Conservation (phyloP, 2,888 invertebrate species). For the Zhuqinia jingwanae region DNA sequence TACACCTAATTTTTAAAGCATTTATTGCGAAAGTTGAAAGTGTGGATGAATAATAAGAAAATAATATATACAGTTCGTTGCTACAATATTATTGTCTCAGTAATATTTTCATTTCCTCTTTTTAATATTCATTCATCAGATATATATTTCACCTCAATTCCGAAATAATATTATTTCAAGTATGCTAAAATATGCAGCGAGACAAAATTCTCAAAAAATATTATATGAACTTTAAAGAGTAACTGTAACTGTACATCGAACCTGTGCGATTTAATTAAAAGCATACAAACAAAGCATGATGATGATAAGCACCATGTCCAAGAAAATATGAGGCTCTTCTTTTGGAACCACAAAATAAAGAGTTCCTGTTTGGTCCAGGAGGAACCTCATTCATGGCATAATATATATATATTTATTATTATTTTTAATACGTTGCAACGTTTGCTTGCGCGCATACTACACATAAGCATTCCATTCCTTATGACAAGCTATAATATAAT, state of each 20-base stretch:
- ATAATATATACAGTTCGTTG: too few relatives aligned
- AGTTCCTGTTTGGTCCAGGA: too few relatives aligned
- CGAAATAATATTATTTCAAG: conserved; percentile 33
- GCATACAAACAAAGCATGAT: too few relatives aligned
- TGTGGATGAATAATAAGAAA: conserved; percentile 24
- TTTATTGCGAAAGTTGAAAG: conserved; percentile 34
- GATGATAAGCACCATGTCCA: neutral
- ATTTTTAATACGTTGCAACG: neutral
- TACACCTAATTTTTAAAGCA: neutral
- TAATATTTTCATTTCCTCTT: neutral
- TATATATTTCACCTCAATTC: conserved; percentile 1
- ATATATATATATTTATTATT: neutral
- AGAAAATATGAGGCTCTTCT: too few relatives aligned
- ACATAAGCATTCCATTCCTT: conserved; percentile 29
- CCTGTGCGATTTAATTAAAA: conserved; percentile 25
- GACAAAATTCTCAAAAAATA: conserved; percentile 5
- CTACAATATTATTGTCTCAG: too few relatives aligned
- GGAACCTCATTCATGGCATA: too few relatives aligned
- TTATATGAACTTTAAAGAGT: conserved; percentile 14
- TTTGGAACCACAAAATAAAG: too few relatives aligned
- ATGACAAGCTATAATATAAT: neutral
- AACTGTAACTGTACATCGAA: conserved; percentile 28
- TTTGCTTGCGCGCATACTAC: neutral
- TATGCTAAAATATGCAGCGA: conserved; percentile 18
- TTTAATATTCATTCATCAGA: conserved; percentile 50